A percentile compares a stretch with the other conserved stretches of the same genome.
Evolutionary conservation across 2,113 vertebrate species (phyloP).

Genomic region (Antennarius striatus): DNA sequence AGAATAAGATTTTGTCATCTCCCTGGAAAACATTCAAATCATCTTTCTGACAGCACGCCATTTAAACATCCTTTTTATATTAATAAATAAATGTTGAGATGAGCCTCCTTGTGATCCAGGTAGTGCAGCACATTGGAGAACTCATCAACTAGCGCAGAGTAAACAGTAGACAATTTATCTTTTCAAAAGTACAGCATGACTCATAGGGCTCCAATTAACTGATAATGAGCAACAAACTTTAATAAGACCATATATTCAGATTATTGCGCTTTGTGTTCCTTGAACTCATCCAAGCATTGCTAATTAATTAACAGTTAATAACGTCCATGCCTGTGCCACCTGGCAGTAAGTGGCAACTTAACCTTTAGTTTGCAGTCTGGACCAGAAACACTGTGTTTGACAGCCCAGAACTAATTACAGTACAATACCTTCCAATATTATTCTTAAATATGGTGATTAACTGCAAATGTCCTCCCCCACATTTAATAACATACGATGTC

Average conservation of each 20-base stretch:
- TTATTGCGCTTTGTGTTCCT: slow-evolving; percentile 14
- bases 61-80: too few relatives aligned
- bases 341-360: slow-evolving; percentile 3
- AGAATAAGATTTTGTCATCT: neutral
- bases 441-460: neutral
- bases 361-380: neutral
- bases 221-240: slow-evolving; percentile 36
- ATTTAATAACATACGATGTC: neutral
- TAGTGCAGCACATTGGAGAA: too few relatives aligned
- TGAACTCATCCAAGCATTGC: slow-evolving; percentile 18
- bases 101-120: too few relatives aligned
- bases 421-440: slow-evolving; percentile 1
- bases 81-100: too few relatives aligned
- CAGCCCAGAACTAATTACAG: slow-evolving; percentile 9
- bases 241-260: slow-evolving; percentile 35
- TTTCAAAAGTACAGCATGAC: slow-evolving; percentile 3
- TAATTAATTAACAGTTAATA: slow-evolving; percentile 8
- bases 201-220: slow-evolving; percentile 21
- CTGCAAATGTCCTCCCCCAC: neutral
- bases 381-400: neutral
- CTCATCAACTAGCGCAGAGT: too few relatives aligned
- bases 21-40: neutral
- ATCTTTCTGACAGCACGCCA: neutral
- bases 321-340: neutral
- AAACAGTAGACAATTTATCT: slow-evolving; percentile 1